Base-by-base conservation (phyloP, 2,888 invertebrate genomes). In the Hemistola chrysoprasaria region DNA sequence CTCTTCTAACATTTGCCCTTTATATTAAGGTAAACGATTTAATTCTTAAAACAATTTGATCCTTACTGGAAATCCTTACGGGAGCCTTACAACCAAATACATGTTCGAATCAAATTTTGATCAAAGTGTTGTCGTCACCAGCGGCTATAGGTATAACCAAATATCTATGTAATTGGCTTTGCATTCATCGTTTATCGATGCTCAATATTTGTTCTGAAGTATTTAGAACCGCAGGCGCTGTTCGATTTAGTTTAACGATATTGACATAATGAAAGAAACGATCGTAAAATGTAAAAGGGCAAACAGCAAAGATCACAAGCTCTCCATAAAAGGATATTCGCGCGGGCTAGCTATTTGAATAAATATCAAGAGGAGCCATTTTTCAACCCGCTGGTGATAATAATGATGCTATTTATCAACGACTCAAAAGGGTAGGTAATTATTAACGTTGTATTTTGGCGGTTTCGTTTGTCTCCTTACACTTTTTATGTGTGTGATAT, bases 361-460 rank as follows among this genome's bases (percentile, higher is more conserved):
- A 81, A 84, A 82, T 81, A 85, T 81, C 68, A 76, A 79, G 73
- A 73, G 66, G 43, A 62, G 70, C 71, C 78, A 83, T 85, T 84
- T 83, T 82, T 83, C 79, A 82, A 73, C 65, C 65, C 68, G 70
- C 70, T 78, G 74, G 78, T 79, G 80, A 85, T 83, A 82, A 82
- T 86, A 86, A 86, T 82, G 80, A 78, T 71, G 79, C 82, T 80
- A 87, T 88, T 87, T 86, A 85, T 88, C 86, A 87, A 74, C 66
- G 71, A 69, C 73, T 78, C 72, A 72, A 85, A 82, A 76, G 83
- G 84, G 76, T 82, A 71, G 77, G 83, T 85, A 86, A 86, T 86
- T 84, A 85, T 87, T 84, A 80, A 78, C 72, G 81, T 77, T 76
- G 79, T 80, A 78, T 83, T 82, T 75, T 54, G 69, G 65, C 57